Base-by-base conservation (phyloP, 2,113 vertebrate genomes). In the Megalops atlanticus region DNA sequence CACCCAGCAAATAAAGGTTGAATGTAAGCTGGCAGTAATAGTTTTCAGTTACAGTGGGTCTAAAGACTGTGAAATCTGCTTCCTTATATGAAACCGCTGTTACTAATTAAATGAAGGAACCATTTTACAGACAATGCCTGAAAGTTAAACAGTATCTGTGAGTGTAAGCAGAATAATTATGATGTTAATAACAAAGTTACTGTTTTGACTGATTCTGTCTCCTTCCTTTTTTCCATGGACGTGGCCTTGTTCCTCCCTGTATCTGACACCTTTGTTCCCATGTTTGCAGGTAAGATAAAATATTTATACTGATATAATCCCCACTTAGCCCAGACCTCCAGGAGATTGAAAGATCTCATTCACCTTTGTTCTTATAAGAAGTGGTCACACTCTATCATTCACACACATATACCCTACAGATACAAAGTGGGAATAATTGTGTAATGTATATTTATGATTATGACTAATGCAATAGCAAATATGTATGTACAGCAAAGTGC, bases 151-250 rank as follows among this genome's bases (percentile, higher is more conserved):
- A 2, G 58, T 64, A 31, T 31, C n/a, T 64, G 58, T 24, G 58
- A 64, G 31, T 64, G n/a, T n/a, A 24, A 31, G n/a, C 24, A 64
- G 58, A 5, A 10, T 64, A 64, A 64, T 11, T 2, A 4, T 64
- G 52, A 54, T 27, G 33, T 72, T 73, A 36, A 39, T 73, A 73
- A 24, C 38, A 21, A 35, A 6, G 18, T 14, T 21, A 12, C 36
- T 64, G 38, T 38, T 64, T 40, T 69, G n/a, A 64, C 77, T 78
- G 69, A 78, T 15, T 78, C 36, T 39, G 38, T 78, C 52, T 78
- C 35, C 64, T 45, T 76, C 35, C n/a, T 47, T 31, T 43, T 69
- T 78, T 68, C 14, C 40, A 78, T 78, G 71, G 71, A 38, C 38
- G 38, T 70, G 39, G 5, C n/a, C 38, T 18, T 78, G 39, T 27